Conservation (phyloP, 2,888 invertebrate genomes). For the Drosophila anomalata region DNA sequence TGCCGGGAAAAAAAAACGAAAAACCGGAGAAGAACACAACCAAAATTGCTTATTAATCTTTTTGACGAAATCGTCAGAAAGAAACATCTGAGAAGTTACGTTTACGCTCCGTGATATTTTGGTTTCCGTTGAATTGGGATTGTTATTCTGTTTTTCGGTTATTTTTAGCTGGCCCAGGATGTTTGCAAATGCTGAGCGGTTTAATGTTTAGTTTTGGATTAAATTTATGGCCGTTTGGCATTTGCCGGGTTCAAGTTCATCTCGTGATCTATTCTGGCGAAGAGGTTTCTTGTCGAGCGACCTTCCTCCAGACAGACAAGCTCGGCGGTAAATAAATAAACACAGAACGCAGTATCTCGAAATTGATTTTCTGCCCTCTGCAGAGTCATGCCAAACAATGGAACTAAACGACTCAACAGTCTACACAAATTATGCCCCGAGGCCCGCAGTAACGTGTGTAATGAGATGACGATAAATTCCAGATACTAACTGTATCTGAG, state of each 20-base stretch:
- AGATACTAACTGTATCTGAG: slow-evolving; percentile 34
- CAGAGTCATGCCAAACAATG: slow-evolving; percentile 39
- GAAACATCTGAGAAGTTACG: slow-evolving; percentile 58
- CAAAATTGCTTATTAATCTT: slow-evolving; percentile 72
- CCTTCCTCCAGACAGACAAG: slow-evolving; percentile 46
- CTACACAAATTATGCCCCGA: slow-evolving; percentile 6
- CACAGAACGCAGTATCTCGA: slow-evolving; percentile 49
- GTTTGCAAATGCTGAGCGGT: slow-evolving; percentile 43
- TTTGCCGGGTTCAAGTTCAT: slow-evolving; percentile 54
- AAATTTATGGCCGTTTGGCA: slow-evolving; percentile 58
- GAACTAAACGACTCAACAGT: slow-evolving; percentile 17
- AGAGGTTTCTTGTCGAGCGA: slow-evolving; percentile 27
- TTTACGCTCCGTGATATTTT: slow-evolving; percentile 35
- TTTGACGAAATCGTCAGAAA: slow-evolving; percentile 64
- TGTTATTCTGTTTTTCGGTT: slow-evolving; percentile 23
- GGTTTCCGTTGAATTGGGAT: slow-evolving; percentile 41
- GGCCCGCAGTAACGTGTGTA: slow-evolving; percentile 39
- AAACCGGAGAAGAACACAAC: slow-evolving; percentile 14
- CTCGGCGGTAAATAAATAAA: slow-evolving; percentile 41
- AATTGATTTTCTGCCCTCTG: slow-evolving; percentile 50
- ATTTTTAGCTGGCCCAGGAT: slow-evolving; percentile 41
- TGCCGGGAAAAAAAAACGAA: slow-evolving; percentile 9
- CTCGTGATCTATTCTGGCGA: slow-evolving; percentile 11
- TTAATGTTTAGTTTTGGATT: slow-evolving; percentile 51
- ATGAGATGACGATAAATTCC: slow-evolving; percentile 39